A percentile compares a stretch with the other conserved stretches of the same genome.
Evolutionary conservation across 2,797 vertebrate species (phyloP).

Genomic region (Rousettus madagascariensis): DNA sequence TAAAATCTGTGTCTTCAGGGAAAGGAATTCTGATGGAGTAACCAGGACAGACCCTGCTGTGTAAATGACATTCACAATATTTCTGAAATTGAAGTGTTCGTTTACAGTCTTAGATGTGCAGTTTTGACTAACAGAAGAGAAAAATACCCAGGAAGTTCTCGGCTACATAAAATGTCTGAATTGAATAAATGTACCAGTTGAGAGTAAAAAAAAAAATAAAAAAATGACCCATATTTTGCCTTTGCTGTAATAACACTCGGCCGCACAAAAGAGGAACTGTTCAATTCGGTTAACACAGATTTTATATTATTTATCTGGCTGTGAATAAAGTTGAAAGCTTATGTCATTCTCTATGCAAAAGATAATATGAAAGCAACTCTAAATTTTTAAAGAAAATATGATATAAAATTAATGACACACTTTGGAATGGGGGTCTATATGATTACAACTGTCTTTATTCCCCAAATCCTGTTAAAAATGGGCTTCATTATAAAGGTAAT

Average conservation of each 20-base stretch:
- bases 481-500: constrained; percentile 65
- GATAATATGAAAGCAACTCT: neutral
- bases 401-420: neutral
- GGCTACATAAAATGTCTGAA: neutral
- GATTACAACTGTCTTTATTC: neutral
- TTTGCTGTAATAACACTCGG: neutral
- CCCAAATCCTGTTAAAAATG: neutral
- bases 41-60: neutral
- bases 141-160: neutral
- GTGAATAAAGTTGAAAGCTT: neutral
- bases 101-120: neutral
- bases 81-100: constrained; percentile 39
- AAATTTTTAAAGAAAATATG: neutral
- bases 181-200: neutral
- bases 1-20: neutral
- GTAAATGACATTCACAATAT: constrained; percentile 2
- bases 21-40: constrained; percentile 1
- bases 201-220: neutral
- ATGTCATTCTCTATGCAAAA: neutral
- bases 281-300: neutral
- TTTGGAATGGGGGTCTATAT: neutral
- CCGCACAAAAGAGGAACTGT: neutral
- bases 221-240: neutral
- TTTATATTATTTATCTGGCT: neutral
- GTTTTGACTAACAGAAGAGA: neutral